These are phyloP conservation scores for Acanthopleura granulata DNA, from an alignment of 2,888 invertebrate genomes.

Conservation along the genomic window DNA sequence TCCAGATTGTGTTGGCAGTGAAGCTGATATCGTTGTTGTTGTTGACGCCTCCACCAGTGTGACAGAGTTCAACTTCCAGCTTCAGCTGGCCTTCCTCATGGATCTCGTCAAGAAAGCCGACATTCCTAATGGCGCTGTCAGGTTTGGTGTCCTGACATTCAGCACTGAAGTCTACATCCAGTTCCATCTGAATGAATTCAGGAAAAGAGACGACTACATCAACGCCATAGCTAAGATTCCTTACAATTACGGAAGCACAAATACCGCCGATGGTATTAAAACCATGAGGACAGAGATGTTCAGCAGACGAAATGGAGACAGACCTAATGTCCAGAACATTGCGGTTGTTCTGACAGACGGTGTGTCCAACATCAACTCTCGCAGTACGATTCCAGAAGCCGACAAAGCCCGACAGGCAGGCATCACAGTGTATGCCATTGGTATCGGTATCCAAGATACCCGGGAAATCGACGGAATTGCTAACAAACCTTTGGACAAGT, in stretches of 20 bases:
- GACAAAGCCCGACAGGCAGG: conserved; percentile 37
- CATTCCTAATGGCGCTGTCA: neutral
- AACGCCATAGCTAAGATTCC: conserved; percentile 45
- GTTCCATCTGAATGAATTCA: conserved; percentile 44
- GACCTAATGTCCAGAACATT: conserved; percentile 43
- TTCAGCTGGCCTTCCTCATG: neutral
- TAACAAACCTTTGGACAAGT: conserved; percentile 43
- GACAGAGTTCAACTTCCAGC: conserved; percentile 42
- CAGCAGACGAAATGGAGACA: conserved; percentile 48
- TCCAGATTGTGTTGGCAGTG: conserved; percentile 19
- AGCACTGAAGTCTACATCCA: conserved; percentile 43
- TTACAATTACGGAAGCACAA: conserved; percentile 56
- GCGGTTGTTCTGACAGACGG: conserved; percentile 53
- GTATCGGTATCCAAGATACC: conserved; percentile 55
- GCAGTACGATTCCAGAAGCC: conserved; percentile 29
- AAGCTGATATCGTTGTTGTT: conserved; percentile 53
- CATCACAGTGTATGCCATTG: conserved; percentile 56
- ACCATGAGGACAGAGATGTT: conserved; percentile 53
- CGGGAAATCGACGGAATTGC: conserved; percentile 58
- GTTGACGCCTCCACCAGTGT: conserved; percentile 61
- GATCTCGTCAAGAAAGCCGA: conserved; percentile 16
- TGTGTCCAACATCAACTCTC: conserved; percentile 33
- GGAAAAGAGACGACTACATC: conserved; percentile 38
- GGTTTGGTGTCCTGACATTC: conserved; percentile 35
- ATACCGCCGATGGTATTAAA: conserved; percentile 51